Percentiles rank a stretch among this genome's conserved stretches.
These are phyloP conservation scores for Maconellicoccus hirsutus DNA, from an alignment of 1,140 invertebrate genomes.

Conservation along the genomic window DNA sequence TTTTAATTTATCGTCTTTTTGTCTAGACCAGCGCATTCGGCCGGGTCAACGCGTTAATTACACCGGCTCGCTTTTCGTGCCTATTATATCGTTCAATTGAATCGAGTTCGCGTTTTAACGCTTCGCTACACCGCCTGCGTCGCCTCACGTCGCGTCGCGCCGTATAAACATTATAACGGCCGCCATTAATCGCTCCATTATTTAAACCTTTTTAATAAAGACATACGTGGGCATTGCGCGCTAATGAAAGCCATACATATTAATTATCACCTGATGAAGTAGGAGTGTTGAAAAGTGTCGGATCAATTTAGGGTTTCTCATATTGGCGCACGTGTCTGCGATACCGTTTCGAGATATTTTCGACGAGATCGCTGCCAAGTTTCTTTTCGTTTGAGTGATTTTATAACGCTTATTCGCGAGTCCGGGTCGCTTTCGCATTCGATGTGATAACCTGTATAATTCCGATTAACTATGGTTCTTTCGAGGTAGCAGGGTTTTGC, in stretches of 20 bases:
- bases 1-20: constrained; percentile 1
- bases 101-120: neutral
- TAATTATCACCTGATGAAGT: constrained; percentile 9
- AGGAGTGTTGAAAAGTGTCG: constrained; percentile 4
- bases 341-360: too few species aligned
- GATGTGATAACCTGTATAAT: too few species aligned
- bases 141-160: neutral
- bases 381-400: too few species aligned
- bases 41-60: neutral
- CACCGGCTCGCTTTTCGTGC: neutral
- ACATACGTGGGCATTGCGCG: neutral
- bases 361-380: too few species aligned
- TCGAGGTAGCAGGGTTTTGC: too few species aligned
- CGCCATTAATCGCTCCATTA: neutral
- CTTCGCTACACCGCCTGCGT: neutral
- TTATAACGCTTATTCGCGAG: too few species aligned
- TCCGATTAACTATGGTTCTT: too few species aligned
- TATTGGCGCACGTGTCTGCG: neutral
- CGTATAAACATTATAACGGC: neutral
- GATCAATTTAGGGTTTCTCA: neutral
- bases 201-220: constrained; percentile 1
- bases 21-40: neutral
- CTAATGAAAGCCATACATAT: neutral
- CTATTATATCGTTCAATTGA: neutral
- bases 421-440: too few species aligned